These are phyloP conservation scores for Drosophila pseudotakahashii DNA, from an alignment of 2,888 invertebrate species.

Conservation along the genomic window DNA sequence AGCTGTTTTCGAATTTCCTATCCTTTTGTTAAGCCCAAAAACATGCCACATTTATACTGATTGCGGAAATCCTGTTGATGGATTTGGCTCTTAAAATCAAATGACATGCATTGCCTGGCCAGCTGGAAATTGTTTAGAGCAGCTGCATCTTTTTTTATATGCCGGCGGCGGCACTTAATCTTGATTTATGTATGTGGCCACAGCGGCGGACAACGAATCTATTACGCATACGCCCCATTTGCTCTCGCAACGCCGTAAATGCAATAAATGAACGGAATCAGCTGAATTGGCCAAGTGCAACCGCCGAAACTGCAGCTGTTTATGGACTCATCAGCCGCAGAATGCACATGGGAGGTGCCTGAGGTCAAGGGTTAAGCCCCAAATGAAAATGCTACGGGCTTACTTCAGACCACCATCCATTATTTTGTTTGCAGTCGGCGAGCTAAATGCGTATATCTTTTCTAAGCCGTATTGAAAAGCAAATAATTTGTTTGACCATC, in stretches of 20 bases:
- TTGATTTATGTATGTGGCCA: constrained; percentile 2
- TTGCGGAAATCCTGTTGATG: constrained; percentile 5
- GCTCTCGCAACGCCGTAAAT: neutral
- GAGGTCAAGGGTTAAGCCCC: neutral
- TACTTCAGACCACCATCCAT: neutral
- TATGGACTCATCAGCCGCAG: constrained; percentile 11
- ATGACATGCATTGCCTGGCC: neutral
- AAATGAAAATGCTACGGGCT: neutral
- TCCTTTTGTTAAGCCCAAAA: neutral
- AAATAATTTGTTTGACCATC: neutral
- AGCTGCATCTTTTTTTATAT: constrained; percentile 8
- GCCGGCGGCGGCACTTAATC: neutral
- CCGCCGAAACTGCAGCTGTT: constrained; percentile 10
- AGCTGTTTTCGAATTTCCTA: neutral
- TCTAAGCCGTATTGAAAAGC: no score
- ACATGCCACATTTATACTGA: neutral
- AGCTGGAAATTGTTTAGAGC: constrained; percentile 13
- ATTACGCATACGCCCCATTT: constrained; percentile 18
- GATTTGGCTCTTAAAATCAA: neutral
- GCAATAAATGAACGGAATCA: constrained; percentile 13
- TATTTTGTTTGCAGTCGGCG: neutral
- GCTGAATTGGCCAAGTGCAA: constrained; percentile 8
- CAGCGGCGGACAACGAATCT: constrained; percentile 8
- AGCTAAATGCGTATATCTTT: neutral
- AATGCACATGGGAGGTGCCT: neutral